Evolutionary conservation across 2,888 invertebrate species (phyloP).

Genomic region (Aleiodes alternator): DNA sequence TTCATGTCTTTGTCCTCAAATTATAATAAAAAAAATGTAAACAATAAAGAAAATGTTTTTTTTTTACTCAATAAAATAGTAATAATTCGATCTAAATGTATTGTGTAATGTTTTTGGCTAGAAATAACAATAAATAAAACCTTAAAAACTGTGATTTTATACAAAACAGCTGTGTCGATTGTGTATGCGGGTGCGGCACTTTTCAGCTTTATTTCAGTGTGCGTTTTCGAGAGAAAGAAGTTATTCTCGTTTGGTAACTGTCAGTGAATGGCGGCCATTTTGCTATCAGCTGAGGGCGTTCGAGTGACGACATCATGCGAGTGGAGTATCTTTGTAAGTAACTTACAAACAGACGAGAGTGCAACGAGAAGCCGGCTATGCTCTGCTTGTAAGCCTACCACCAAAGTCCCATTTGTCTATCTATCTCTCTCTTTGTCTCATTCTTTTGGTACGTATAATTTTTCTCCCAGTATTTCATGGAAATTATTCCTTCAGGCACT

Average conservation of each 20-base stretch:
- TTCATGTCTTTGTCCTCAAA: neutral
- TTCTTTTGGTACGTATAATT: no score
- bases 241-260: constrained; percentile 56
- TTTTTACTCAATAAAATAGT: no score
- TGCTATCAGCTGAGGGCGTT: constrained; percentile 58
- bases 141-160: constrained; percentile 16
- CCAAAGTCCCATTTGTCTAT: neutral
- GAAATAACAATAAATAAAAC: neutral
- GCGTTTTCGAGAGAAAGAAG: constrained; percentile 52
- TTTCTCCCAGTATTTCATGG: no score
- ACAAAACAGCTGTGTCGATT: constrained; percentile 28
- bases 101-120: no score
- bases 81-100: no score
- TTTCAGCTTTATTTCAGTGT: neutral
- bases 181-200: neutral
- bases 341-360: constrained; percentile 9
- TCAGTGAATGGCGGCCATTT: constrained; percentile 57
- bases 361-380: constrained; percentile 38
- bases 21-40: neutral
- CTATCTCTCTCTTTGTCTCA: neutral
- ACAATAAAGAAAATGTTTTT: neutral
- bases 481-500: no score
- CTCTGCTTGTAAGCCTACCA: neutral
- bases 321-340: constrained; percentile 51
- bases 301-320: constrained; percentile 55